Base-by-base conservation (phyloP, 64 coral and sea anemone genomes). In the Hydrozoanthus tunicans region DNA sequence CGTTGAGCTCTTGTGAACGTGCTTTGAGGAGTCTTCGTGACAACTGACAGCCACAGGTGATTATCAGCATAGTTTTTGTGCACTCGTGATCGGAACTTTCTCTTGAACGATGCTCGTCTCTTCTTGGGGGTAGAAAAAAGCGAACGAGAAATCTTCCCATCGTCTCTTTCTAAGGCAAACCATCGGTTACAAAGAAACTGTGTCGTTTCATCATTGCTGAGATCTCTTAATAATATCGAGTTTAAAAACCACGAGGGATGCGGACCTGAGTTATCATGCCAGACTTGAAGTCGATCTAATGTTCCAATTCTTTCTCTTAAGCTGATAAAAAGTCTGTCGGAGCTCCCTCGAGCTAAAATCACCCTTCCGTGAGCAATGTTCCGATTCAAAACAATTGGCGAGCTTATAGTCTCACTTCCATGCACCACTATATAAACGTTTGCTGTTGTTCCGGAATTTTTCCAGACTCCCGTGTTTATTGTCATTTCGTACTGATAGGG, bases 31-130 rank as follows among this genome's bases (percentile, higher is more conserved):
- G 83, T 70, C 43, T 92, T 93, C 13, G 91, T 96, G 59, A 96
- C 81, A 7, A 96, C 89, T 5, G 95, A 96, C 14, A 90, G 66
- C 95, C 95, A 96, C 11, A 96, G 81, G 74, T 96, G 95, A 4
- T 73, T 59, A 69, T 88, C 84, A 26, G 84, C 84, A 88, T 58
- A 88, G 23, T 73, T 88, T 59, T 88, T n/a, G 6, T 67, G 61
- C 25, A 43, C 55, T 12, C 56, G 14, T 27, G 55, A 73, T 1
- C 74, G 20, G 74, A 88, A 73, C 3, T 32, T 74, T 27, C 9
- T 73, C 13, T 74, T 88, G 10, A 73, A 59, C 5, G 84, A 88
- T 73, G 72, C 60, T 4, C 43, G 15, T 6, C 8, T 73, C 15
- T 51, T 17, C 6, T 72, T 12, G 24, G 84, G 27, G 11, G 68